Evolutionary conservation across 2,888 invertebrate species (phyloP).

Genomic region (Laspeyria flexula): DNA sequence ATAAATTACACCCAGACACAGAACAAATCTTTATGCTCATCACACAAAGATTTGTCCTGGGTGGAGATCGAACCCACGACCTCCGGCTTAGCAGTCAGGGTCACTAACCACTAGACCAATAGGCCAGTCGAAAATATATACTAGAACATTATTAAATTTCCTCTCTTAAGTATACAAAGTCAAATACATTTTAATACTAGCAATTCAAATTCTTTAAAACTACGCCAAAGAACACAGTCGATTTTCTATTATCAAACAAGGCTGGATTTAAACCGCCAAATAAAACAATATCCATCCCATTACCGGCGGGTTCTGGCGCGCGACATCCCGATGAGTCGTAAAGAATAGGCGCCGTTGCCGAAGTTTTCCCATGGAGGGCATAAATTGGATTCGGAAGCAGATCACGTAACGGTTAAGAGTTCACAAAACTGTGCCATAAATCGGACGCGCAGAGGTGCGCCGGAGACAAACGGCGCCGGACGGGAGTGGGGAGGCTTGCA

Average conservation of each 20-base stretch:
- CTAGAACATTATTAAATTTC: no score
- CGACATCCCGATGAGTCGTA: constrained; percentile 75
- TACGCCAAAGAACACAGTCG: not conserved
- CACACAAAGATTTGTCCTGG: no score
- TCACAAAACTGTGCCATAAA: constrained; percentile 86
- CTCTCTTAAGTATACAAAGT: no score
- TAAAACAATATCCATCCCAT: constrained; percentile 56
- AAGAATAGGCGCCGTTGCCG: constrained; percentile 76
- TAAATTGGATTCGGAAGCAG: constrained; percentile 86
- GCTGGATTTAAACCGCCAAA: constrained; percentile 16
- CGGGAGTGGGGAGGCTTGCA: constrained; percentile 48
- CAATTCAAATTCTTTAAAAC: not conserved
- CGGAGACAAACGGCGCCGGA: constrained; percentile 83
- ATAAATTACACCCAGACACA: no score
- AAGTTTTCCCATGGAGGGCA: constrained; percentile 83
- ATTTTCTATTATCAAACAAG: not conserved
- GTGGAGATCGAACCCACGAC: no score
- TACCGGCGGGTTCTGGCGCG: constrained; percentile 51
- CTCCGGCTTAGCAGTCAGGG: no score
- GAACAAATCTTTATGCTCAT: no score
- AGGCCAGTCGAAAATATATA: no score
- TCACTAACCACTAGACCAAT: no score
- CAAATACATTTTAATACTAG: no score
- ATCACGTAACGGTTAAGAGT: constrained; percentile 86
- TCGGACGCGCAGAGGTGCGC: constrained; percentile 85